phyloP scores from a whole-genome alignment of 1,140 invertebrate genomes.

The Eumaeus atala region DNA sequence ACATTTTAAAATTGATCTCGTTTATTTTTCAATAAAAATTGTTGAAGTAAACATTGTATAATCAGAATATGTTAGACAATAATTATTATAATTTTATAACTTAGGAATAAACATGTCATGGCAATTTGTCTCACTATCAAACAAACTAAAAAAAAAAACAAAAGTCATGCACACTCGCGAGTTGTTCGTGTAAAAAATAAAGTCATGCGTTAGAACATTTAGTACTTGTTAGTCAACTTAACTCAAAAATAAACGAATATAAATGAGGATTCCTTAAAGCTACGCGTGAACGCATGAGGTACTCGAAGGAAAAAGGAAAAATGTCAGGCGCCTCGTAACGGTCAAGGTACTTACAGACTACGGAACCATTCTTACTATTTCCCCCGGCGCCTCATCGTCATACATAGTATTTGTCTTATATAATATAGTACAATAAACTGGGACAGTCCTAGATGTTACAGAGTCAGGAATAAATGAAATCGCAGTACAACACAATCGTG shows the following conservation, averaged over 20 bases:
- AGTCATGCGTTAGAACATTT: conserved; percentile 71
- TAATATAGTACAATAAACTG: conserved; percentile 22
- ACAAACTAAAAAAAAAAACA: conserved; percentile 32
- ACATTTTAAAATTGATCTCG: conserved; percentile 42
- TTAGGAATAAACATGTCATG: conserved; percentile 43
- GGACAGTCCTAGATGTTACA: conserved; percentile 30
- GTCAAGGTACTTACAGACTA: conserved; percentile 48
- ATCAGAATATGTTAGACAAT: conserved; percentile 40
- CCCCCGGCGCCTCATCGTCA: conserved; percentile 38
- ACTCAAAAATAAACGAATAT: conserved; percentile 50
- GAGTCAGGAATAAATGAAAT: conserved; percentile 42
- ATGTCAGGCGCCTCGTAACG: conserved; percentile 37
- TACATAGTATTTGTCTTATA: conserved; percentile 1
- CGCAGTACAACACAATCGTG: conserved; percentile 45
- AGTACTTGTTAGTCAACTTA: conserved; percentile 68
- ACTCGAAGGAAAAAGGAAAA: conserved; percentile 51
- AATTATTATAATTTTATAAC: conserved; percentile 36
- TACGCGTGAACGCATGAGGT: conserved; percentile 42
- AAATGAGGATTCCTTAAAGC: conserved; percentile 27
- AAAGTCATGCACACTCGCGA: conserved; percentile 66
- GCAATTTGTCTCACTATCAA: conserved; percentile 42
- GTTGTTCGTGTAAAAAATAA: conserved; percentile 57
- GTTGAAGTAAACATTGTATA: conserved; percentile 69
- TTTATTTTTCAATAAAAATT: conserved; percentile 44
- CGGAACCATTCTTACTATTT: conserved; percentile 47